A percentile compares a stretch with the other conserved stretches of the same genome.
Evolutionary conservation across 2,113 vertebrate genomes (phyloP).

Genomic region (Sinocyclocheilus rhinocerous): DNA sequence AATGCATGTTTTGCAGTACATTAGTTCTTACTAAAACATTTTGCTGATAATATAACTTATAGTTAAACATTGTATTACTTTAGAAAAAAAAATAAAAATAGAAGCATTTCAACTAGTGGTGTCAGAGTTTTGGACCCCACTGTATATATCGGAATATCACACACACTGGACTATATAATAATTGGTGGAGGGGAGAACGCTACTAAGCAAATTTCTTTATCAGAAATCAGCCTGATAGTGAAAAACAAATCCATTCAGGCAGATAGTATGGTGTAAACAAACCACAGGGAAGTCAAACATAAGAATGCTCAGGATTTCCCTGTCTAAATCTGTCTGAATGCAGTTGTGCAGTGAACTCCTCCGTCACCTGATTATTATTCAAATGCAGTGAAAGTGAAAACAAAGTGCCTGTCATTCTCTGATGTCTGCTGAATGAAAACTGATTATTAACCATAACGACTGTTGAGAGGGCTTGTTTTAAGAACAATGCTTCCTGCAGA

Average conservation of each 20-base stretch:
- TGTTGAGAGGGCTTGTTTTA: background rate
- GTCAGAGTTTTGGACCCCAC: background rate
- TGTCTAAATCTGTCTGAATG: background rate
- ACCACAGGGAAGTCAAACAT: background rate
- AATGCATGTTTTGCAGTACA: no score
- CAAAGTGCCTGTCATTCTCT: background rate
- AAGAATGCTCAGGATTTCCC: background rate
- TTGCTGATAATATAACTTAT: no score
- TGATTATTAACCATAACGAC: background rate
- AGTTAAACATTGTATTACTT: no score
- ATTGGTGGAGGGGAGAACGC: no score
- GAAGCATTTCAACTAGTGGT: background rate
- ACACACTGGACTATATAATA: no score
- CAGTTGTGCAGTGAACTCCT: background rate
- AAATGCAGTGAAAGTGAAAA: conserved; percentile 4
- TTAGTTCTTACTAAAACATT: no score
- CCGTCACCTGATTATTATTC: background rate
- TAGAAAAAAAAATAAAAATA: no score
- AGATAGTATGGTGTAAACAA: background rate
- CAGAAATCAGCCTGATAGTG: background rate
- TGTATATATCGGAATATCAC: no score
- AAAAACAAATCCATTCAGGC: background rate
- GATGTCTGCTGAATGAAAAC: background rate
- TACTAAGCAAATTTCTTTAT: background rate
- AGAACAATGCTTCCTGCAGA: background rate